These are phyloP conservation scores for Dendronephthya gigantea DNA, from an alignment of 64 coral and sea anemone species.

Conservation along the genomic window DNA sequence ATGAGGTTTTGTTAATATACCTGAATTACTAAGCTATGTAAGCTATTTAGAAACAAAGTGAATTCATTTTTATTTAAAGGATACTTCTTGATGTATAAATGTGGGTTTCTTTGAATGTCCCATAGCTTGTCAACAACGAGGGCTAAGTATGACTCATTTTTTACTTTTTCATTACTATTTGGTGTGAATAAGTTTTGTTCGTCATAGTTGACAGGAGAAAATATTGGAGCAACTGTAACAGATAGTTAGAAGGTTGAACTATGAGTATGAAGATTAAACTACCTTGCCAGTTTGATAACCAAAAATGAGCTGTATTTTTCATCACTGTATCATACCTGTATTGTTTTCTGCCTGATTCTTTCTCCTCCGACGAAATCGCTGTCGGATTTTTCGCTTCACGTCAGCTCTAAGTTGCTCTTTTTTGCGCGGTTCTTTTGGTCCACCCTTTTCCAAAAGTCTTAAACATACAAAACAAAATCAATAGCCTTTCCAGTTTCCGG, in stretches of 20 bases:
- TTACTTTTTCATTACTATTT: background rate
- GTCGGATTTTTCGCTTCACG: background rate
- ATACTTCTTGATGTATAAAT: background rate
- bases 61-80: no score
- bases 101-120: background rate
- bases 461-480: background rate
- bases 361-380: background rate
- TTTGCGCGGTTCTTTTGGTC: background rate
- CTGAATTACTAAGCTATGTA: no score
- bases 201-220: background rate
- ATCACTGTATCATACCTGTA: background rate
- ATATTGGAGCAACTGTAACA: no score
- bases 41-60: no score
- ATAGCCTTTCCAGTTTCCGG: background rate
- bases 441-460: background rate
- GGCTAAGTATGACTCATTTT: background rate
- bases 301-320: no score
- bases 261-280: no score
- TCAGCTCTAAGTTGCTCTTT: background rate
- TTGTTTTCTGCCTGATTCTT: background rate
- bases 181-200: background rate
- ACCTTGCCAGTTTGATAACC: no score
- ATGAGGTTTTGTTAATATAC: no score
- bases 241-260: no score
- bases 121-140: background rate